Percentiles rank a stretch among this genome's conserved stretches.
Evolutionary conservation across 2,797 vertebrate genomes (phyloP).

Genomic region (Telmatherina bonti): DNA sequence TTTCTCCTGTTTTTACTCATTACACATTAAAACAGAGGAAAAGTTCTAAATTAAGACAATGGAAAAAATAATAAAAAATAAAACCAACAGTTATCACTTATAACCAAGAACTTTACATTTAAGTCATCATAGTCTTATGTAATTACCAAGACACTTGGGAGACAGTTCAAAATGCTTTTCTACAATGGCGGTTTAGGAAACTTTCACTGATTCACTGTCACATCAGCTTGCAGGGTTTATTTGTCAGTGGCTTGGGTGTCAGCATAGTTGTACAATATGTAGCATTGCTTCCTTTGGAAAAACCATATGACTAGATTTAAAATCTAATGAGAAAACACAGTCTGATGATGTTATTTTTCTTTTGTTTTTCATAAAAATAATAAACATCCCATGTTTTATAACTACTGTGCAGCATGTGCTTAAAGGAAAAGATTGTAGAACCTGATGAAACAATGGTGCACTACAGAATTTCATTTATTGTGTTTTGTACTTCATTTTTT

Average conservation of each 20-base stretch:
- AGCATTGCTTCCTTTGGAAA: background rate
- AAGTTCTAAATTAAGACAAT: background rate
- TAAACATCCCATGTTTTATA: background rate
- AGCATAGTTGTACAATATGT: background rate
- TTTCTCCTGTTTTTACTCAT: no score
- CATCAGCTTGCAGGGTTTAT: no score
- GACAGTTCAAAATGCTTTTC: background rate
- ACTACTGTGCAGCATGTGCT: background rate
- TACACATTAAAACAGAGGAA: no score
- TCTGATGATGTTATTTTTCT: background rate
- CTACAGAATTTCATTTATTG: no score
- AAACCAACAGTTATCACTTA: background rate
- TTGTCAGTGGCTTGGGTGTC: background rate
- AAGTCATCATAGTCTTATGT: background rate
- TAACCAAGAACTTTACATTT: background rate
- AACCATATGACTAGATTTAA: background rate
- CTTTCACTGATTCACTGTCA: no score
- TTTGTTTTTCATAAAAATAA: background rate
- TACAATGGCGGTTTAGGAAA: background rate
- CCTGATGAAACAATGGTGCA: no score
- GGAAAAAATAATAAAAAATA: background rate
- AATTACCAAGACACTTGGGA: background rate
- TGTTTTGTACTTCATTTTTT: background rate
- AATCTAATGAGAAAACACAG: background rate
- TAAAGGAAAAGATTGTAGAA: no score